Evolutionary conservation across 37 sponge, comb jelly and placozoan species (phyloP), one percentile per base, ranked within the genome.

Genomic region (Theonella swinhoei): DNA sequence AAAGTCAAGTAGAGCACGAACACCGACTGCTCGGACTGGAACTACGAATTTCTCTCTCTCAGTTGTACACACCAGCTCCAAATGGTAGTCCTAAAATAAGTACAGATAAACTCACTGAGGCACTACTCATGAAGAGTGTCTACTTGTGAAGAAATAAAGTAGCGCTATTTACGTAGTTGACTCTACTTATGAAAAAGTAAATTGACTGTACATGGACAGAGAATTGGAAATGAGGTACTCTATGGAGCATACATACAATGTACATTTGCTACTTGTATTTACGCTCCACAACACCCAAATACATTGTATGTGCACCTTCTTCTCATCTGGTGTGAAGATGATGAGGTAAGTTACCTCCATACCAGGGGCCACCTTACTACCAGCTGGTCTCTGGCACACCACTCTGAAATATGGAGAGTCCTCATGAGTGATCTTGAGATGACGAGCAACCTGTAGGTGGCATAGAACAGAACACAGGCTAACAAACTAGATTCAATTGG

Each of bases 351-450:
- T 90, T 8, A 88, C 81, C 68, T 96, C 97, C 93, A 98, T 98
- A 32, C 99, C 99, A 38, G 99, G 99, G 32, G 99, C 99, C 31
- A 94, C 93, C 76, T 96, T 96, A n/a, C 82, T 77, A 35, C 97
- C 97, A 61, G 85, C 77, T 33, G 84, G 71, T 58, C 65, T 71
- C 38, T 82, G 96, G 62, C 89, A 83, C 23, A 82, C 65, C 8
- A 96, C 60, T 42, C 70, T 82, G 90, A 98, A 96, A 79, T 98
- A 98, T 7, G 97, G 97, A 2, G 97, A 96, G 29, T 94, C 97
- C 64, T 95, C 93, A 34, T 85, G 83, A 71, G 85, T 73, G 35
- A 98, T 88, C 66, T 92, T 91, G 42, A 98, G 83, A 58, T 90
- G 86, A 31, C 96, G 73, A 39, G 96, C 95, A 78, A 97, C 92